Conservation (phyloP, 1,140 invertebrate genomes). For the Sitophilus oryzae region DNA sequence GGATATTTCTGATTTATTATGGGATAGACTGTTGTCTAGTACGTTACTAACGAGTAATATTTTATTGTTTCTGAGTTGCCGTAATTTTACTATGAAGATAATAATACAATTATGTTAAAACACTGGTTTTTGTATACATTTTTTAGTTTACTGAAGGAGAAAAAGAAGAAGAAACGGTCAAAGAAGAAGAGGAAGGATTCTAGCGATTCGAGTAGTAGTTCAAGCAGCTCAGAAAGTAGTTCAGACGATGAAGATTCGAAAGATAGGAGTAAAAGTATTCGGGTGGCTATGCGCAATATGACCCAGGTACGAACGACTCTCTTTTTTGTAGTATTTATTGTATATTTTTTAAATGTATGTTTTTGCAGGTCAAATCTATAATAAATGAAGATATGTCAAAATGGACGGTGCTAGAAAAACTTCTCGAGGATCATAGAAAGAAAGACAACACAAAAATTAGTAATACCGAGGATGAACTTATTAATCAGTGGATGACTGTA, state of each 20-base stretch:
- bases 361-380: slow-evolving; percentile 35
- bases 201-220: slow-evolving; percentile 40
- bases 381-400: slow-evolving; percentile 47
- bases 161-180: slow-evolving; percentile 41
- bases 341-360: too few species aligned
- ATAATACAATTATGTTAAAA: too few species aligned
- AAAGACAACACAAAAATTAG: slow-evolving; percentile 31
- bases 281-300: slow-evolving; percentile 63
- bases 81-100: background rate
- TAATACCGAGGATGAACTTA: slow-evolving; percentile 46
- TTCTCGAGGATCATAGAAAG: slow-evolving; percentile 46
- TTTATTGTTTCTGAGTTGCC: too few species aligned
- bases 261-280: slow-evolving; percentile 56
- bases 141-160: slow-evolving; percentile 29
- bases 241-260: slow-evolving; percentile 48
- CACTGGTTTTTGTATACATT: too few species aligned
- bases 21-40: too few species aligned
- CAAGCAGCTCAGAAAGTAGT: slow-evolving; percentile 46
- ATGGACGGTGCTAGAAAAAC: slow-evolving; percentile 40
- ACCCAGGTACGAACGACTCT: slow-evolving; percentile 42
- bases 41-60: too few species aligned
- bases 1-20: too few species aligned
- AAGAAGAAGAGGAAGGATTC: slow-evolving; percentile 42
- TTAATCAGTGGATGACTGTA: slow-evolving; percentile 57
- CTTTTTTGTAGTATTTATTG: slow-evolving; percentile 1